These are phyloP conservation scores for Euura saliciscinereae DNA, from an alignment of 1,140 invertebrate genomes.

Conservation along the genomic window DNA sequence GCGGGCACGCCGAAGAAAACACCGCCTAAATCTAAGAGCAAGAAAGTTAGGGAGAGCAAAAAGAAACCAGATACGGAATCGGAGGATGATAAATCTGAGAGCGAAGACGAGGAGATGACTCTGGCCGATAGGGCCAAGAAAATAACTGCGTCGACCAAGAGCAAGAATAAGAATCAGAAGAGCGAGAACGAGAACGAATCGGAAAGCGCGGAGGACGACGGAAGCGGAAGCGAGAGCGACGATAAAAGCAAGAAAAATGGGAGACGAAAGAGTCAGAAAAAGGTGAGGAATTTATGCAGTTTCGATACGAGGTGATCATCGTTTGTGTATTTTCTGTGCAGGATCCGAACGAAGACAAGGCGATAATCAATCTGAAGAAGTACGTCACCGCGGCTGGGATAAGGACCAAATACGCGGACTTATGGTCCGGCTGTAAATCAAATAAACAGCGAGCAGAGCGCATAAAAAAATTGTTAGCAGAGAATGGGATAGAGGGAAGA, in stretches of 20 bases:
- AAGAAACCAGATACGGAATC: constrained; percentile 19
- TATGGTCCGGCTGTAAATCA: constrained; percentile 44
- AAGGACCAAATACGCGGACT: constrained; percentile 36
- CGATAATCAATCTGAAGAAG: constrained; percentile 42
- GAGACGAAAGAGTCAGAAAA: constrained; percentile 23
- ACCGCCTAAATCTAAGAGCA: constrained; percentile 21
- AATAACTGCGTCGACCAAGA: background rate
- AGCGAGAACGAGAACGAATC: constrained; percentile 10
- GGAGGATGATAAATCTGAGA: background rate
- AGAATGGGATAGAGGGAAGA: constrained; percentile 44
- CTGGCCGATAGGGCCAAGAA: constrained; percentile 20
- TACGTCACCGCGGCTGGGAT: constrained; percentile 47
- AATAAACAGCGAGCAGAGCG: constrained; percentile 37
- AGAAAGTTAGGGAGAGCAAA: constrained; percentile 22
- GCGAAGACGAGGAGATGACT: constrained; percentile 25
- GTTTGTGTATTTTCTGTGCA: constrained; percentile 4
- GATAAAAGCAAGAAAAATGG: constrained; percentile 21
- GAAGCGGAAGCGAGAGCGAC: constrained; percentile 7
- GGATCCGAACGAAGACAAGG: constrained; percentile 24
- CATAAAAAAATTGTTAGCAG: constrained; percentile 40
- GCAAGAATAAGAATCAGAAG: constrained; percentile 12
- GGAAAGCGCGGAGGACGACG: constrained; percentile 26
- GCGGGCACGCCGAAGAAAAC: constrained; percentile 32
- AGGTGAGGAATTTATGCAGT: background rate
- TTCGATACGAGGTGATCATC: background rate